Conservation (phyloP, 2,888 invertebrate genomes). For the Hermaeophaga mercurialis region DNA sequence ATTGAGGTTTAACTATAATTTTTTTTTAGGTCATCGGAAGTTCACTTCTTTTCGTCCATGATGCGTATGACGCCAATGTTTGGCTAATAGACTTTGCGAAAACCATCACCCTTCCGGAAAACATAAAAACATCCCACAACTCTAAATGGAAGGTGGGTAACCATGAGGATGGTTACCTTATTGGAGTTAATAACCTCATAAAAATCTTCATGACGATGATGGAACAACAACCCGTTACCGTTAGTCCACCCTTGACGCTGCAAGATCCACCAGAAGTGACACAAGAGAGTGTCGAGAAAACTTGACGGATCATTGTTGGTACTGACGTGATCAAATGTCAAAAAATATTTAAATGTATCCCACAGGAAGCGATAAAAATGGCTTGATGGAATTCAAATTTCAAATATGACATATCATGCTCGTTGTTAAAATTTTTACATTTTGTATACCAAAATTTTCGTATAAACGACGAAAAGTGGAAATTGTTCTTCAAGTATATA, state of each 20-base stretch:
- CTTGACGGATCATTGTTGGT: conserved; percentile 24
- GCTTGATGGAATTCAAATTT: too few species aligned
- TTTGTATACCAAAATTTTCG: too few species aligned
- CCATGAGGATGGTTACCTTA: conserved; percentile 95
- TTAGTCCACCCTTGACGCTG: conserved; percentile 51
- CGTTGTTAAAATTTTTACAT: too few species aligned
- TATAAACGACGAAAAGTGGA: too few species aligned
- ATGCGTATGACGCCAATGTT: conserved; percentile 82
- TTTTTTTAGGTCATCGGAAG: conserved; percentile 81
- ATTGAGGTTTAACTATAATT: too few species aligned
- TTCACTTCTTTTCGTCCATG: conserved; percentile 93
- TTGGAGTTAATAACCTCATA: conserved; percentile 89
- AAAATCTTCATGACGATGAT: conserved; percentile 76
- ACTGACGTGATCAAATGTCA: too few species aligned
- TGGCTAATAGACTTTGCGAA: conserved; percentile 99
- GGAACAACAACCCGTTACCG: conserved; percentile 54
- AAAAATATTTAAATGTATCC: too few species aligned
- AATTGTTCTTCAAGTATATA: too few species aligned
- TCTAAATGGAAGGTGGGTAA: conserved; percentile 92
- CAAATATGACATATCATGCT: too few species aligned
- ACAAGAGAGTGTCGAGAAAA: conserved; percentile 30
- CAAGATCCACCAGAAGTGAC: conserved; percentile 46
- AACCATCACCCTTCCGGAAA: conserved; percentile 80
- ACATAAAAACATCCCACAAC: conserved; percentile 76
- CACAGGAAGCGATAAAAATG: too few species aligned